Evolutionary conservation across 2,797 vertebrate species (phyloP).

Genomic region (Paedocypris micromegethes): DNA sequence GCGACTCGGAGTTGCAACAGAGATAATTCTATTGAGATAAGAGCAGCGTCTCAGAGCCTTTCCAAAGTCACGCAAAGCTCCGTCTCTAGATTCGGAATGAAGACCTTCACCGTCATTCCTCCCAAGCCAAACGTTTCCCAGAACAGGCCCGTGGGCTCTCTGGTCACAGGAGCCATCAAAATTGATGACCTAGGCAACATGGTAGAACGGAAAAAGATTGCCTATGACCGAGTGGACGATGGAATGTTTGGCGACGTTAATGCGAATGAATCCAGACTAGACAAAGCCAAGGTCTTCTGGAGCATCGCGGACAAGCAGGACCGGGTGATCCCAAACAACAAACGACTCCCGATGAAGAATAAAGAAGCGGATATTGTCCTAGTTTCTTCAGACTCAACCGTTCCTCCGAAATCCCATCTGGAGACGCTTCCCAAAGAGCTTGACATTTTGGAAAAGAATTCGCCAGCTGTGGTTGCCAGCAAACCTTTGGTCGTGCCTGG

Average conservation of each 20-base stretch:
- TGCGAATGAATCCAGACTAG: conserved; percentile 60
- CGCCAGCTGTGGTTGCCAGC: conserved; percentile 47
- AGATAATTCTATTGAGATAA: conserved; percentile 32
- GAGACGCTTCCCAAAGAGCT: conserved; percentile 47
- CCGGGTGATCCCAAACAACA: conserved; percentile 9
- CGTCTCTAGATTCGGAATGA: conserved; percentile 81
- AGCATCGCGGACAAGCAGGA: conserved; percentile 68
- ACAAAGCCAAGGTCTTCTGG: conserved; percentile 83
- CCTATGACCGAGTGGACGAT: background rate
- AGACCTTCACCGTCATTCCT: conserved; percentile 89
- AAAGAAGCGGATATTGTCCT: conserved; percentile 48
- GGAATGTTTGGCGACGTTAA: conserved; percentile 20
- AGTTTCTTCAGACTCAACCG: conserved; percentile 28
- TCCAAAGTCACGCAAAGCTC: conserved; percentile 65
- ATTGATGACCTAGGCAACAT: conserved; percentile 94
- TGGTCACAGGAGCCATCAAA: conserved; percentile 79
- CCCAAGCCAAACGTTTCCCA: conserved; percentile 70
- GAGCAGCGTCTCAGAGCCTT: too few species aligned
- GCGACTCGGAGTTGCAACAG: conserved; percentile 17
- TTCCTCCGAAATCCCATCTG: conserved; percentile 42
- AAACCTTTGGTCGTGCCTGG: conserved; percentile 49
- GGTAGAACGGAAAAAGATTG: conserved; percentile 57
- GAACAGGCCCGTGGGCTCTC: conserved; percentile 60
- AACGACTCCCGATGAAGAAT: conserved; percentile 41
- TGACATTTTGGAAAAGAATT: conserved; percentile 43